Conservation (phyloP, 2,797 vertebrate genomes). For the Cryptoprocta ferox region DNA sequence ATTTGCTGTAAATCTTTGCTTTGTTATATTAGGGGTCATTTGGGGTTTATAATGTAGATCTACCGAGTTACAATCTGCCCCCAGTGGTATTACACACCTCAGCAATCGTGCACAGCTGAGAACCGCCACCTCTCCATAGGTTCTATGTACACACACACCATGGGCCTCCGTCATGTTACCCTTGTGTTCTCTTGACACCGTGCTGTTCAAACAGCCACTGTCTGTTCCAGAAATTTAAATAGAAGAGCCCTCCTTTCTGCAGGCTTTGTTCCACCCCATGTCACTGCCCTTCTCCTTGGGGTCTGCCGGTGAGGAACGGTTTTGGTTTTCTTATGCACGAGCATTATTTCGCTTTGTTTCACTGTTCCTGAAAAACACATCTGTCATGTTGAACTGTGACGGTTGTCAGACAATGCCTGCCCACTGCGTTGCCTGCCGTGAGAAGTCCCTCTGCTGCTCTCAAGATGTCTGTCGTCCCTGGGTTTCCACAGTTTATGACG, state of each 20-base stretch:
- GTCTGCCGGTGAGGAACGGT: fast-evolving
- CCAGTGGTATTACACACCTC: neutral
- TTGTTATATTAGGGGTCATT: neutral
- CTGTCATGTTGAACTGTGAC: neutral
- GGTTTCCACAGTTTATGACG: neutral
- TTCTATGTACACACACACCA: neutral
- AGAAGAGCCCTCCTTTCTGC: neutral
- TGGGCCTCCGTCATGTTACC: too few species aligned
- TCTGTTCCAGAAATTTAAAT: neutral
- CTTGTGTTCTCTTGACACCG: too few species aligned
- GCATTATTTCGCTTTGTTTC: neutral
- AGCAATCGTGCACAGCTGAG: neutral
- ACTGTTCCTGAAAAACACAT: neutral
- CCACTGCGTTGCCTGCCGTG: fast-evolving
- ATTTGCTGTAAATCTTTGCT: neutral
- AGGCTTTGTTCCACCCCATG: neutral
- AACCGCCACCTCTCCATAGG: neutral
- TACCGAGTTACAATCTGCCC: too few species aligned
- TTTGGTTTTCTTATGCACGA: neutral
- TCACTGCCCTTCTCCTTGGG: neutral
- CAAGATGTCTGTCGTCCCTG: neutral
- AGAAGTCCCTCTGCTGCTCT: neutral
- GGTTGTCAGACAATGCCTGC: too few species aligned
- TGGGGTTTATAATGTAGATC: neutral
- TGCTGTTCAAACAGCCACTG: neutral